Evolutionary conservation across 2,888 invertebrate genomes (phyloP).

Genomic region (Cloeon dipterum): DNA sequence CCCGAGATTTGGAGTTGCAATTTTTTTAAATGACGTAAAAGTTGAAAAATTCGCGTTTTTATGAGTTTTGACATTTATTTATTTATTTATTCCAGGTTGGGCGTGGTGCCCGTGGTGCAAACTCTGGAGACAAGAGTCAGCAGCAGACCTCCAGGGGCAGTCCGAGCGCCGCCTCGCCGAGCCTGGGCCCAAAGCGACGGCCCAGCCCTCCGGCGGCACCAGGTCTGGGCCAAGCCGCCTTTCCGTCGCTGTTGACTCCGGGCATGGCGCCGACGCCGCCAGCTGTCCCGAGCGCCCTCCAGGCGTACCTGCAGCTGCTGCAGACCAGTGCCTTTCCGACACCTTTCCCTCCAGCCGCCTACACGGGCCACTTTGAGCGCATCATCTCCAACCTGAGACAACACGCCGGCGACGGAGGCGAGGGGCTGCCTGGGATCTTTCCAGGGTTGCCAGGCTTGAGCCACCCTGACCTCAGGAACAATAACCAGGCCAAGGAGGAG

Average conservation of each 20-base stretch:
- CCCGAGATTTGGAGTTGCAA: no score
- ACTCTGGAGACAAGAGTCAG: not conserved
- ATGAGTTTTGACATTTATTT: no score
- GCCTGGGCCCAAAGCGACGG: not conserved
- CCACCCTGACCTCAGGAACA: no score
- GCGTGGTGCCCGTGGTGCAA: not conserved
- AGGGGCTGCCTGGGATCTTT: constrained; percentile 18
- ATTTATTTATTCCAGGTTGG: not conserved
- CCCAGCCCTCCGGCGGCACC: constrained; percentile 1
- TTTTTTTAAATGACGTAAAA: no score
- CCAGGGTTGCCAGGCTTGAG: constrained; percentile 21
- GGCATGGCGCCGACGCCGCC: not conserved
- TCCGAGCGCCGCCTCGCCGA: not conserved
- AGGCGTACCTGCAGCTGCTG: not conserved
- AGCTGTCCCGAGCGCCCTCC: not conserved
- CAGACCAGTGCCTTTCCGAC: not conserved
- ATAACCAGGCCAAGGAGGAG: no score
- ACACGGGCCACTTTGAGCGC: not conserved
- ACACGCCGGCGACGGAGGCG: constrained; percentile 3
- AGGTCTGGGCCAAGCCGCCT: not conserved
- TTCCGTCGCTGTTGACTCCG: constrained; percentile 1
- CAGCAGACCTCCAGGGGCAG: not conserved
- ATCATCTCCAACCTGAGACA: not conserved
- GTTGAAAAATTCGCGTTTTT: no score
- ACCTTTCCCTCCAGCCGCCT: not conserved